These are phyloP conservation scores for Stratiolaelaps scimitus DNA, from an alignment of 1,140 invertebrate species.

Conservation along the genomic window DNA sequence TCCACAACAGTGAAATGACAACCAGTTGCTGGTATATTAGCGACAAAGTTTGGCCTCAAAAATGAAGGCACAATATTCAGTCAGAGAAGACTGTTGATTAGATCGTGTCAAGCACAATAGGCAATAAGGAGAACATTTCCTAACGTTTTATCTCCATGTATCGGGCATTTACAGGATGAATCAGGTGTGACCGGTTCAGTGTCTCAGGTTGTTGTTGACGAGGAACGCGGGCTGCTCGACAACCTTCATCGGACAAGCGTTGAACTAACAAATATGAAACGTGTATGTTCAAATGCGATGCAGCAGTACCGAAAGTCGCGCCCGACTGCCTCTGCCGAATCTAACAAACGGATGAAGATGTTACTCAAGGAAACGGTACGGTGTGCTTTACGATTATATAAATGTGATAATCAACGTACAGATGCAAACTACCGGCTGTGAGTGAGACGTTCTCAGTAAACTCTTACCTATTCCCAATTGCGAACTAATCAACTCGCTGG, in stretches of 20 bases:
- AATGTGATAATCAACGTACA: constrained; percentile 23
- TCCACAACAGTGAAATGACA: too few species aligned
- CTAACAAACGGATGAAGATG: constrained; percentile 66
- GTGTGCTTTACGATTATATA: constrained; percentile 51
- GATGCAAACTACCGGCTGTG: too few species aligned
- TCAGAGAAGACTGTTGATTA: too few species aligned
- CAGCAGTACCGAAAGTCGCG: constrained; percentile 74
- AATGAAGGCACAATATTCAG: too few species aligned
- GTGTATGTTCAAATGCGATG: constrained; percentile 73
- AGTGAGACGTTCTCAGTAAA: too few species aligned
- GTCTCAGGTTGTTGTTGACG: constrained; percentile 66
- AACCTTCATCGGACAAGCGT: constrained; percentile 55
- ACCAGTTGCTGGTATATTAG: too few species aligned
- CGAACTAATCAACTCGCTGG: neutral
- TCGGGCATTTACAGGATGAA: constrained; percentile 36
- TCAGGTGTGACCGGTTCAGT: constrained; percentile 55
- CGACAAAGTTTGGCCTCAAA: too few species aligned
- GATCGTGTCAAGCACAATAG: too few species aligned
- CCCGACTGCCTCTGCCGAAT: constrained; percentile 71
- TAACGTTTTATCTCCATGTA: neutral
- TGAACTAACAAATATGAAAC: constrained; percentile 58
- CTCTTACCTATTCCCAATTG: too few species aligned
- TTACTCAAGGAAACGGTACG: constrained; percentile 46
- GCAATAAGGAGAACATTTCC: too few species aligned
- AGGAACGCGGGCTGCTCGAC: constrained; percentile 63